Evolutionary conservation across 2,113 vertebrate genomes (phyloP), one percentile per base, ranked within the genome.

Genomic region (Lophochroa leadbeateri): DNA sequence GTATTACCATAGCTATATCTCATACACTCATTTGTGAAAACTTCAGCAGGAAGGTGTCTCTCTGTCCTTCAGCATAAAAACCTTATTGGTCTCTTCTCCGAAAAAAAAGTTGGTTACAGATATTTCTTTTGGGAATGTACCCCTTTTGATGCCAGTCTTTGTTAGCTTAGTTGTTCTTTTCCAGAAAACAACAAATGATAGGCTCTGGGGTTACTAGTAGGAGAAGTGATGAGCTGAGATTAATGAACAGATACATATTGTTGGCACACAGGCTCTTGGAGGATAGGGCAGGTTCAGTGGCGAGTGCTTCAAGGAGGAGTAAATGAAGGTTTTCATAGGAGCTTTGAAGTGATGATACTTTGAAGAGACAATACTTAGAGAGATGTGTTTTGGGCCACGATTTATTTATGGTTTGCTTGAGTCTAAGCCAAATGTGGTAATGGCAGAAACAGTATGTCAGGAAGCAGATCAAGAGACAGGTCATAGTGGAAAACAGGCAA

Each of bases 401-500:
- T 74, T 88, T 91, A 39, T 92, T 94, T 92, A 39, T 77, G 63
- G 15, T 81, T 93, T 81, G n/a, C 76, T 83, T 74, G 64, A 94
- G n/a, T 81, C 79, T 81, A 68, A 93, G 82, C 63, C 87, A 75
- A 24, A 83, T 35, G 8, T 1, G 3, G 37, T 67, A 86, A 43
- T 80, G 76, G 88, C 79, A 93, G 85, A 92, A 82, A 60, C 7
- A 18, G 35, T 68, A 29, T 57, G 43, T 84, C 63, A 63, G 74
- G 65, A 81, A 87, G 74, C 14, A 7, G 60, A 95, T 63, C 64
- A 86, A 70, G 82, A 90, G 88, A 67, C 28, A 43, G 60, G 71
- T 92, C 55, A 60, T 9, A 31, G 50, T 77, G 50, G 68, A 72
- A 83, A 74, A 10, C n/a, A 80, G 49, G n/a, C 31, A 53, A 2